Conservation (phyloP, 2,888 invertebrate genomes). For the Metallyticus violacea region DNA sequence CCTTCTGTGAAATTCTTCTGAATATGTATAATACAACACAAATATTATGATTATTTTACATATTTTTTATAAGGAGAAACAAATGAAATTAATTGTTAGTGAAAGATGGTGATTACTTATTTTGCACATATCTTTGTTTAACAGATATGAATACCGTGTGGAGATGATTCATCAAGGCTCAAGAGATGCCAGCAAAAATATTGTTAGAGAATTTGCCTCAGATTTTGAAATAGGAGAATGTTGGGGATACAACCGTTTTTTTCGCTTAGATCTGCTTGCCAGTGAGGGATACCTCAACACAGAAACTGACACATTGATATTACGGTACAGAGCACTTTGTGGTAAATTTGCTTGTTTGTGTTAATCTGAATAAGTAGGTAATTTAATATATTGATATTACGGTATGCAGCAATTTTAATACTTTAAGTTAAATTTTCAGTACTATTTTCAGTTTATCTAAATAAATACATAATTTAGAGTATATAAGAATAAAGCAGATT, state of each 20-base stretch:
- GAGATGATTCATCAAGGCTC: constrained; percentile 93
- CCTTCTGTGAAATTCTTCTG: no score
- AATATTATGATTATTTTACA: no score
- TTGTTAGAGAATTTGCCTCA: constrained; percentile 90
- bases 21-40: no score
- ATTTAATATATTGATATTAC: no score
- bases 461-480: no score
- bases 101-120: neutral
- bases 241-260: constrained; percentile 95
- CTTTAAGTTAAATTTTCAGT: neutral
- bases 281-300: constrained; percentile 88
- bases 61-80: no score
- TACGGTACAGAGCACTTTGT: constrained; percentile 54
- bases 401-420: neutral
- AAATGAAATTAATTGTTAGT: no score
- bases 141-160: constrained; percentile 86
- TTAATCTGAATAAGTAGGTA: neutral
- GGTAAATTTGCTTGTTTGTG: no score
- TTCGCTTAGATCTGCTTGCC: constrained; percentile 81
- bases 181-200: constrained; percentile 79
- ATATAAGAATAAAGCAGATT: neutral
- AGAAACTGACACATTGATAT: constrained; percentile 76
- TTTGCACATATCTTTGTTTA: constrained; percentile 30
- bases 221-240: constrained; percentile 96
- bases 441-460: neutral